phyloP scores from a whole-genome alignment of 2,888 invertebrate genomes.

The Reticulitermes lucifugus region DNA sequence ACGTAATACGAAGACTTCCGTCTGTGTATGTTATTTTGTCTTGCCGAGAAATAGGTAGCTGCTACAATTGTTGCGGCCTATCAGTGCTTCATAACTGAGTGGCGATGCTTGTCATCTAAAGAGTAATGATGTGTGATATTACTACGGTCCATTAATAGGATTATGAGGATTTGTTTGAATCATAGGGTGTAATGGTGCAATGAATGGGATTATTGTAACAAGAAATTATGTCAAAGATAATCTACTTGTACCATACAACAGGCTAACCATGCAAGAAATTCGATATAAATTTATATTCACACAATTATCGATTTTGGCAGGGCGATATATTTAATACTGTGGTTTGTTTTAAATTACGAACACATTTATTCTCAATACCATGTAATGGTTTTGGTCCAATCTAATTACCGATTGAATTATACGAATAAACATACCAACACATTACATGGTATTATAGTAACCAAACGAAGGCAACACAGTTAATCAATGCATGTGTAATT shows the following conservation, averaged over 20 bases:
- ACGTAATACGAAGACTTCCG: too few species aligned
- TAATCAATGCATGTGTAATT: too few species aligned
- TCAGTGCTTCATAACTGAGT: background rate
- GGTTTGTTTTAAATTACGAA: background rate
- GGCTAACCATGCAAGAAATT: constrained; percentile 1
- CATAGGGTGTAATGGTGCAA: background rate
- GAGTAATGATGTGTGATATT: background rate
- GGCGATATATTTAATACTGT: background rate
- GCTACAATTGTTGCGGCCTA: background rate
- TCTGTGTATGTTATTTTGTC: too few species aligned
- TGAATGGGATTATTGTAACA: constrained; percentile 3
- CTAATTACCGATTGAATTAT: too few species aligned
- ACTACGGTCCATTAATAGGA: background rate
- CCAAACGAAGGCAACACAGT: too few species aligned
- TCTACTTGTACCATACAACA: background rate
- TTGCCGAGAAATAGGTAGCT: too few species aligned
- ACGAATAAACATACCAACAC: too few species aligned
- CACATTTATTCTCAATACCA: too few species aligned
- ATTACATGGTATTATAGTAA: too few species aligned
- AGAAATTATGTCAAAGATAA: constrained; percentile 8
- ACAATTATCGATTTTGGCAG: background rate
- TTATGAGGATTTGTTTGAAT: background rate
- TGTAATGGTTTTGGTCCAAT: too few species aligned
- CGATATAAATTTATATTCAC: background rate
- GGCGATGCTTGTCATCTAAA: background rate